phyloP scores from a whole-genome alignment of 2,888 invertebrate genomes.

The Parapristionchus giblindavisi region DNA sequence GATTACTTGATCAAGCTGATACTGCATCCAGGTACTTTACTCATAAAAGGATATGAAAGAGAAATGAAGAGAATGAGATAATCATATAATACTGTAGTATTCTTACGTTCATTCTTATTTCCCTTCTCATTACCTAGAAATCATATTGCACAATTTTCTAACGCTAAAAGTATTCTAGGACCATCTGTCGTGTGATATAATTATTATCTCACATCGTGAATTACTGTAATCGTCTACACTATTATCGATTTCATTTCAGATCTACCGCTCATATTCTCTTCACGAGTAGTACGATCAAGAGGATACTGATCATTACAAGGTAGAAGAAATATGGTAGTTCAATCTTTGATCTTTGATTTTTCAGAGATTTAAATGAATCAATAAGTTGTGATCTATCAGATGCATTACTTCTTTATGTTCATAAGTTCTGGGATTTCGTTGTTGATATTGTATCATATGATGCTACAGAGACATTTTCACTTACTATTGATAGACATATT shows the following conservation, averaged over 20 bases:
- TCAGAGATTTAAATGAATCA: constrained; percentile 1
- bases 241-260: background rate
- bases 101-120: no score
- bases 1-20: constrained; percentile 17
- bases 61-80: no score
- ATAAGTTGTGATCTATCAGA: constrained; percentile 26
- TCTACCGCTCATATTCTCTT: constrained; percentile 35
- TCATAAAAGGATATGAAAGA: no score
- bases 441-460: constrained; percentile 54
- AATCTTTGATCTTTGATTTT: background rate
- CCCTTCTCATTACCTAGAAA: background rate
- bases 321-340: constrained; percentile 2
- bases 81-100: no score
- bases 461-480: constrained; percentile 47
- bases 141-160: no score
- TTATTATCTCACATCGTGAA: no score
- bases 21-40: constrained; percentile 23
- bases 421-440: constrained; percentile 50
- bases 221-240: no score
- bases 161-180: no score
- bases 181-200: no score
- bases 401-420: constrained; percentile 40
- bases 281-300: constrained; percentile 44
- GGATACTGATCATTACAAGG: constrained; percentile 47
- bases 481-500: constrained; percentile 39